Evolutionary conservation across 2,797 vertebrate species (phyloP).

Genomic region (Tympanoctomys barrerae): DNA sequence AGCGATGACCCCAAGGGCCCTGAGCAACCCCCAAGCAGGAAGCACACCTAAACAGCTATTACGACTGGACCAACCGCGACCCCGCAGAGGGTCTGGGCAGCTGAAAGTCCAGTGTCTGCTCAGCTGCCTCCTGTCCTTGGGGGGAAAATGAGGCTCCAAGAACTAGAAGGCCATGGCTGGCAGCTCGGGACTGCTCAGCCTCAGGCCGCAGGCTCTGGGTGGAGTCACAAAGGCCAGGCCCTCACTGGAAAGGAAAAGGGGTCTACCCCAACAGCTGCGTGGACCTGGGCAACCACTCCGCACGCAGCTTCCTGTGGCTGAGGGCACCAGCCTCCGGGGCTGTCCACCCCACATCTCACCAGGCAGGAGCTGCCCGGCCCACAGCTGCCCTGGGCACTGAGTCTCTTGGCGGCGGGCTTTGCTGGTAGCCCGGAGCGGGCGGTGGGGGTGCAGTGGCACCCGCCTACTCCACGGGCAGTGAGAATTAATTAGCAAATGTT

Average conservation of each 20-base stretch:
- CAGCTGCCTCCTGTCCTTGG: fast-evolving
- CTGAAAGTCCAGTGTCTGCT: fast-evolving
- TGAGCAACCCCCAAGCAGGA: background rate
- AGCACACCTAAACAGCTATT: fast-evolving
- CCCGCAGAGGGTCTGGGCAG: background rate
- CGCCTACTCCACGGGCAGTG: background rate
- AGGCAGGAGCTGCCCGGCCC: fast-evolving
- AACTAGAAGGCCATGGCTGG: background rate
- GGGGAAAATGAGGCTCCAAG: background rate
- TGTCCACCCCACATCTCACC: fast-evolving
- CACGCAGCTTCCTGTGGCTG: fast-evolving
- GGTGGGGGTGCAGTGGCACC: constrained; percentile 15
- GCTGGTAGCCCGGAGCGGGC: background rate
- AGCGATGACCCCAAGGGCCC: fast-evolving
- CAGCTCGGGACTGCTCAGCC: background rate
- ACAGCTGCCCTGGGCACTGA: background rate
- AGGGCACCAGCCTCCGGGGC: fast-evolving
- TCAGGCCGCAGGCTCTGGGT: background rate
- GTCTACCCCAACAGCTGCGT: fast-evolving
- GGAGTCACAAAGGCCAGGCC: fast-evolving
- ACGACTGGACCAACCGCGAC: background rate
- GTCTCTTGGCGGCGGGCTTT: background rate
- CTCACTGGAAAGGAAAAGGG: too few species aligned
- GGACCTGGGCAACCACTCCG: background rate
- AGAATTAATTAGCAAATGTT: constrained; percentile 57